Base-by-base conservation (phyloP, 2,113 vertebrate genomes). In the Zosterops lateralis region DNA sequence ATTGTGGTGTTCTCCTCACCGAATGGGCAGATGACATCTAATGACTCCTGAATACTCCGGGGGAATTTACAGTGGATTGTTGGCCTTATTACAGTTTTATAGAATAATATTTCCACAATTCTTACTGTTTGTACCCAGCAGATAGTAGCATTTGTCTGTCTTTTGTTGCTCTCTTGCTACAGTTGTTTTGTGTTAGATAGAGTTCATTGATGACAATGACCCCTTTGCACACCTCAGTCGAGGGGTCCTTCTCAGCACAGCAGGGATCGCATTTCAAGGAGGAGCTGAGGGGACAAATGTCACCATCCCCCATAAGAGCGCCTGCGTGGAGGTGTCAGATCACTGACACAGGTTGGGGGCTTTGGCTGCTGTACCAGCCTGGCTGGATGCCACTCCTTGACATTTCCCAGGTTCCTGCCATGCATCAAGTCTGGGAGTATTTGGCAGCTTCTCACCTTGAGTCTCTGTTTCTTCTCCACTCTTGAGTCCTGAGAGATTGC, bases 251-350 rank as follows among this genome's bases (percentile, higher is more conserved):
- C 64, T 53, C 42, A n/a, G 58, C 38, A 22, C 25, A 66, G 58
- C 86, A 66, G 64, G 32, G 51, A 58, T 83, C 0, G 0, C 17
- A 34, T 58, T 90, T 58, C 1, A 0, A 48, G 71, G 75, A 68
- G 75, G 8, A 61, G 6, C 28, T 48, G 67, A n/a, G 1, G 54
- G 40, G n/a, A 56, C 20, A 66, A 62, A 77, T 89, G 67, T 56
- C 50, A n/a, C 50, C 1, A 5, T 56, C 40, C 42, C 47, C 64
- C 21, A 32, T 70, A 54, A 70, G 9, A 47, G 29, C 4, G 21
- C 44, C 72, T 90, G 14, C 0, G 0, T 50, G 61, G 71, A 67
- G 16, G n/a, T 62, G 50, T 61, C 3, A 3, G 38, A 51, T 71
- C 60, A 70, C 47, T 2, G 0, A 5, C 36, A 19, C 47, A 53